Conservation (phyloP, 1,140 invertebrate genomes). For the Drosophila punjabiensis region DNA sequence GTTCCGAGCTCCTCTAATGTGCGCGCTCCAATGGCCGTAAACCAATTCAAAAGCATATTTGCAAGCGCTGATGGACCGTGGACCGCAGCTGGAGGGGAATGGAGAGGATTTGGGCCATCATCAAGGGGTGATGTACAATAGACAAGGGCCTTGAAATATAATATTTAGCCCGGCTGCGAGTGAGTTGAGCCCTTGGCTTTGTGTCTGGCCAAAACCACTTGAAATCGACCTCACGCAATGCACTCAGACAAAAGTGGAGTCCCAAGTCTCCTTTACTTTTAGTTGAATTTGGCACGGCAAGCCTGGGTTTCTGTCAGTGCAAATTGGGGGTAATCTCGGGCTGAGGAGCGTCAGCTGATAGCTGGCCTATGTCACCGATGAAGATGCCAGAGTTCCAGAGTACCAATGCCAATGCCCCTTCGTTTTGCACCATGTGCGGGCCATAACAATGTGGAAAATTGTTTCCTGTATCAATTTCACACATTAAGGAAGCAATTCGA, state of each 20-base stretch:
- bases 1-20: conserved; percentile 45
- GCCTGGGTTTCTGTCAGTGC: conserved; percentile 9
- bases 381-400: conserved; percentile 36
- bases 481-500: conserved; percentile 84
- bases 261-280: neutral
- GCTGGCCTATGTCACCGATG: conserved; percentile 55
- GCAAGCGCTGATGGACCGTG: conserved; percentile 74
- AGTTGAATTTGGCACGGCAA: neutral
- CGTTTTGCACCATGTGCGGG: conserved; percentile 74
- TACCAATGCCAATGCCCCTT: conserved; percentile 21
- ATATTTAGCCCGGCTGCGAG: conserved; percentile 61
- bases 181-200: conserved; percentile 50
- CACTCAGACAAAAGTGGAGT: conserved; percentile 29
- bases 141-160: conserved; percentile 66
- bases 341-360: conserved; percentile 19
- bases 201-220: conserved; percentile 54
- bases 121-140: conserved; percentile 42
- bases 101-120: neutral
- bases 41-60: conserved; percentile 83
- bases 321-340: conserved; percentile 13
- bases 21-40: conserved; percentile 75
- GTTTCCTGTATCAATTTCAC: conserved; percentile 85
- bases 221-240: conserved; percentile 52
- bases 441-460: conserved; percentile 85
- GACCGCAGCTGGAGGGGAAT: conserved; percentile 32